These are phyloP conservation scores for Blastomussa wellsi DNA, from an alignment of 92 coral and sea anemone species.

Conservation along the genomic window DNA sequence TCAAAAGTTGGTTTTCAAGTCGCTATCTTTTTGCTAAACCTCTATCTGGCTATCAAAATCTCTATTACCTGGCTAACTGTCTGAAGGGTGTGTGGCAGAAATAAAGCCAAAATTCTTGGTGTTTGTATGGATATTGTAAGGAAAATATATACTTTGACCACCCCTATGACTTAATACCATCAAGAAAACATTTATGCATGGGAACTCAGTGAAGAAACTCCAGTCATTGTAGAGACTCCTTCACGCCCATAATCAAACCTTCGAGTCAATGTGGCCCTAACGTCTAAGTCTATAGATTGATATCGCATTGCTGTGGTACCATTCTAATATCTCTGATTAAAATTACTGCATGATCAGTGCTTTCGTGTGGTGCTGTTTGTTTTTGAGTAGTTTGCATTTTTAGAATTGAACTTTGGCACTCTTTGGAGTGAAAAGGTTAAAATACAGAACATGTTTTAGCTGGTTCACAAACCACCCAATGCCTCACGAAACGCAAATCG, in stretches of 20 bases:
- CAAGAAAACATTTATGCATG: too few relatives aligned
- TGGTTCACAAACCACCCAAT: not conserved
- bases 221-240: not conserved
- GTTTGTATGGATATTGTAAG: not conserved
- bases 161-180: too few relatives aligned
- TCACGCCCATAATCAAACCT: not conserved
- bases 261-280: not conserved
- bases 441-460: not conserved
- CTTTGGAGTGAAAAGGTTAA: not conserved
- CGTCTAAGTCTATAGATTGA: not conserved
- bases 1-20: not conserved
- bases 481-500: not conserved
- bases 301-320: not conserved
- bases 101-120: not conserved
- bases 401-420: not conserved
- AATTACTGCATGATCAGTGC: not conserved
- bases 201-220: not conserved
- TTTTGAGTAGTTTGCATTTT: not conserved
- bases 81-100: not conserved
- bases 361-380: slow-evolving; percentile 7
- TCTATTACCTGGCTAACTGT: not conserved
- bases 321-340: not conserved
- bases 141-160: not conserved
- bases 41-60: too few relatives aligned
- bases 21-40: too few relatives aligned